Evolutionary conservation across 2,888 invertebrate genomes (phyloP), one percentile per base, ranked within the genome.

Genomic region (Junonia oenone): DNA sequence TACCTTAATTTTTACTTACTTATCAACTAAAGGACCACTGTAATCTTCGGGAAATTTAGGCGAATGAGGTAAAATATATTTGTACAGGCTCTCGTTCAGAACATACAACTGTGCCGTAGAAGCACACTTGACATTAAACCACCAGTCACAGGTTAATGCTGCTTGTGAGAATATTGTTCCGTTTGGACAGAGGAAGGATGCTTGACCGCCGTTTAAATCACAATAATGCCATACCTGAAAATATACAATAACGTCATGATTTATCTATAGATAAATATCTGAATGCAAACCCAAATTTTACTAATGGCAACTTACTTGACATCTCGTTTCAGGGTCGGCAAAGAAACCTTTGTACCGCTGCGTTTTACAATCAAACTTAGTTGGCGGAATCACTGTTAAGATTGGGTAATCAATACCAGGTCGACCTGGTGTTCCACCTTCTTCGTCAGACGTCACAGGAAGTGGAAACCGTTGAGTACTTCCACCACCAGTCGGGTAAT

Each of bases 151-250:
- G 0, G 97, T 97, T 40, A 97, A 84, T 0, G 94, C 96, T 11
- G 96, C 95, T 90, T 97, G 97, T 64, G 95, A 96, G 87, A 97
- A 97, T 73, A 97, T 96, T 2, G 97, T 97, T 33, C 97, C 97
- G 76, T 97, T 97, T 46, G 97, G 97, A 71, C 97, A 97, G 31
- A 97, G 84, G 78, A 97, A 97, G 2, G 97, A 97, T 3, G 97
- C 95, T 79, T 97, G 96, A 5, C 97, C 97, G 6, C 97, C 97
- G 73, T 97, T 97, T 55, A 97, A 91, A 76, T 97, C 97, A 74
- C 97, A 97, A 78, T 97, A 97, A 79, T 97, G 97, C 97, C 97
- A 97, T 6, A 96, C 97, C 95, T 95, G 79, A 45, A 45, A 55
- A 29, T 47, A 6, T 26, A 35, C 14, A 31, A 29, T 17, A n/a